Percentiles rank a stretch among this genome's conserved stretches.
Evolutionary conservation across 2,797 vertebrate species (phyloP).

Genomic region (Zonotrichia albicollis): DNA sequence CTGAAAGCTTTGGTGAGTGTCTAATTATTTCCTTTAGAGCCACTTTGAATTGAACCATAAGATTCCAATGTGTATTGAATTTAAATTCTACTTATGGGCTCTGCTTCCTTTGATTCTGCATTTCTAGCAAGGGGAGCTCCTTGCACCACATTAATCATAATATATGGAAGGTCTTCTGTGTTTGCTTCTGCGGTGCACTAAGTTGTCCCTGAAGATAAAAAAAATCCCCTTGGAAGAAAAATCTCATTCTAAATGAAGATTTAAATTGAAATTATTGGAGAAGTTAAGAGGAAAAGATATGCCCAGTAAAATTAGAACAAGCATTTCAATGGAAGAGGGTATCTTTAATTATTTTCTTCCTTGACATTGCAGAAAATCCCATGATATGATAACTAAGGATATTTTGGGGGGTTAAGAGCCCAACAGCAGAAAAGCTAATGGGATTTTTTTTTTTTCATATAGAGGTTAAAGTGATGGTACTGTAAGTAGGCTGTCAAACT

Average conservation of each 20-base stretch:
- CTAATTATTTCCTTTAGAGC: constrained; percentile 42
- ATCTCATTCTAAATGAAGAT: constrained; percentile 64
- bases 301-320: constrained; percentile 58
- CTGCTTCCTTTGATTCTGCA: constrained; percentile 68
- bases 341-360: constrained; percentile 71
- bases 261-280: constrained; percentile 60
- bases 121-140: constrained; percentile 12
- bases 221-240: constrained; percentile 64
- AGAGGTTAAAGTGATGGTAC: constrained; percentile 64
- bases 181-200: constrained; percentile 31
- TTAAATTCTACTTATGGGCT: constrained; percentile 56
- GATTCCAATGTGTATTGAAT: constrained; percentile 44
- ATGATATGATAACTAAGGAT: constrained; percentile 64
- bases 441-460: constrained; percentile 63
- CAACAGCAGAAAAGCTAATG: constrained; percentile 69
- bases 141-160: constrained; percentile 45
- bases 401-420: constrained; percentile 60
- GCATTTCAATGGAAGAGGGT: constrained; percentile 60
- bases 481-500: constrained; percentile 66
- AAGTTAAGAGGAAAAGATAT: constrained; percentile 49
- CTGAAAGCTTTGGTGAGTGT: constrained; percentile 3
- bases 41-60: constrained; percentile 50
- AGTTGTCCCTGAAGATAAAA: constrained; percentile 59
- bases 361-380: constrained; percentile 68
- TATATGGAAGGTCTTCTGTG: constrained; percentile 44